Conservation (phyloP, 2,888 invertebrate species). For the Diachrysia chrysitis region DNA sequence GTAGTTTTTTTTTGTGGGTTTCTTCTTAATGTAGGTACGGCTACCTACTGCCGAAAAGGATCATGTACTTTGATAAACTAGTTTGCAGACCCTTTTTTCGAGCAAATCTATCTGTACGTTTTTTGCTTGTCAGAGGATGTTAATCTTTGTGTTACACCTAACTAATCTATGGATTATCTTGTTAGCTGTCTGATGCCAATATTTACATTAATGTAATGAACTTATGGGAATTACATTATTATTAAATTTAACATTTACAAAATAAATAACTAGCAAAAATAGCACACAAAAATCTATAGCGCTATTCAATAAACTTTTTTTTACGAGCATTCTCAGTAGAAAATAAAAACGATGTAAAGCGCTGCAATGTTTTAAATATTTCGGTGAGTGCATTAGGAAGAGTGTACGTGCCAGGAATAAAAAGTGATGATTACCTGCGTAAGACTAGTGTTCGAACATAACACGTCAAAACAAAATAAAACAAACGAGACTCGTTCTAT, state of each 20-base stretch:
- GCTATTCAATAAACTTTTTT: not conserved
- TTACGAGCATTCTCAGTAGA: conserved; percentile 13
- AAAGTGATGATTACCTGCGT: conserved; percentile 27
- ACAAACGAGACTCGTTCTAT: conserved; percentile 31
- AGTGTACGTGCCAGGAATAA: conserved; percentile 45
- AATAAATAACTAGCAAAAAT: not conserved
- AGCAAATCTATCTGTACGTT: not conserved
- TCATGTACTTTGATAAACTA: conserved; percentile 17
- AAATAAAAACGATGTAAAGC: conserved; percentile 31
- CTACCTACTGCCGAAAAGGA: conserved; percentile 12
- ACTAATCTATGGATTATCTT: not conserved
- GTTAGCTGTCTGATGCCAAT: not conserved
- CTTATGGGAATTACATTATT: not conserved
- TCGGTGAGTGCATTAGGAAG: conserved; percentile 36
- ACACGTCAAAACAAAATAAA: conserved; percentile 21
- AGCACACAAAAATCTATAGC: not conserved
- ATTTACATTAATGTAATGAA: not conserved
- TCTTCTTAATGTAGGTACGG: conserved; percentile 9
- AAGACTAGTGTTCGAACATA: conserved; percentile 18
- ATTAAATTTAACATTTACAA: not conserved
- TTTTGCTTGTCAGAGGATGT: not conserved
- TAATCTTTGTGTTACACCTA: not conserved
- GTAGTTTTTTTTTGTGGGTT: conserved; percentile 13
- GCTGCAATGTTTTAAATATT: conserved; percentile 34
- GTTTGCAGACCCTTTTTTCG: conserved; percentile 11